phyloP scores from a whole-genome alignment of 2,888 invertebrate species.

The Cryptus viduatorius region DNA sequence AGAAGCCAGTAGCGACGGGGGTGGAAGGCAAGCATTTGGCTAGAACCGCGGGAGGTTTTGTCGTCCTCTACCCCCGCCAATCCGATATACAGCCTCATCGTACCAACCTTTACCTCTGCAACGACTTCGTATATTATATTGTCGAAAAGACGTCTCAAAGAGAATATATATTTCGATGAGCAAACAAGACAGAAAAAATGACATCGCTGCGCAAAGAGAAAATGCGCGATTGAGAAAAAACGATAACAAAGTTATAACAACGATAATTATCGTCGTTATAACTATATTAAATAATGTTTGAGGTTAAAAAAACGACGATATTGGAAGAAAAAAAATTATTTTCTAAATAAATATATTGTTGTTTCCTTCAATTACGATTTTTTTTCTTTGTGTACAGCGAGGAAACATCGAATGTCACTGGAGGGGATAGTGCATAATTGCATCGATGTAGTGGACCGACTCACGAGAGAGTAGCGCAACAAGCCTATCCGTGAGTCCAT shows the following conservation, averaged over 20 bases:
- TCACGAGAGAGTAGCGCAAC: slow-evolving; percentile 50
- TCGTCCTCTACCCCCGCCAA: neutral
- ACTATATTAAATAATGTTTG: too few relatives aligned
- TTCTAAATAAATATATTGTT: too few relatives aligned
- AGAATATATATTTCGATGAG: too few relatives aligned
- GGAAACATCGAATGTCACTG: slow-evolving; percentile 34
- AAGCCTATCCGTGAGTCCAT: slow-evolving; percentile 7
- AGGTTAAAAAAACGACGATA: too few relatives aligned
- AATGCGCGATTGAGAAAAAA: too few relatives aligned
- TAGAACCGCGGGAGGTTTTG: slow-evolving; percentile 10
- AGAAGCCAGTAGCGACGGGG: slow-evolving; percentile 24
- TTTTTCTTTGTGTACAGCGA: slow-evolving; percentile 7
- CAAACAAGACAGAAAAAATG: too few relatives aligned
- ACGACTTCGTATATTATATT: neutral
- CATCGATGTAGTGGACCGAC: slow-evolving; percentile 28
- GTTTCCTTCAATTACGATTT: neutral
- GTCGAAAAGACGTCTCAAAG: neutral
- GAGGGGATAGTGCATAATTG: slow-evolving; percentile 39
- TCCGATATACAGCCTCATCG: slow-evolving; percentile 55
- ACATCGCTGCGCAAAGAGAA: too few relatives aligned
- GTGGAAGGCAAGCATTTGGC: slow-evolving; percentile 22
- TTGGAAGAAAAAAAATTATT: too few relatives aligned
- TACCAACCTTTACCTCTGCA: slow-evolving; percentile 33
- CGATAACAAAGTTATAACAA: too few relatives aligned
- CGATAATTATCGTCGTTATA: too few relatives aligned